Evolutionary conservation across 2,888 invertebrate genomes (phyloP).

Genomic region (Limnephilus auricula): DNA sequence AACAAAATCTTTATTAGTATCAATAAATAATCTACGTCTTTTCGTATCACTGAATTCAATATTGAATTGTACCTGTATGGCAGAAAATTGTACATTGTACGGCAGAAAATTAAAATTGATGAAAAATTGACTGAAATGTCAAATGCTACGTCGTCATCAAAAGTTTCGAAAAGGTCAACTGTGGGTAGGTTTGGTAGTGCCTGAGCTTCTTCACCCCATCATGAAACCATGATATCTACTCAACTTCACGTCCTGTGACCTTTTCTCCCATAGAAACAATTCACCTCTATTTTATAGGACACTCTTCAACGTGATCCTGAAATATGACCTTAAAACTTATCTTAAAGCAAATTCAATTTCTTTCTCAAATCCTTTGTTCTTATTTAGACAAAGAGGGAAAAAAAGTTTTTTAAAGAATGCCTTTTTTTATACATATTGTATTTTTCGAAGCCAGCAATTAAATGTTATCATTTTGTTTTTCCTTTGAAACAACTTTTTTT

Average conservation of each 20-base stretch:
- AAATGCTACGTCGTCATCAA: neutral
- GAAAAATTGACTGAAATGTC: neutral
- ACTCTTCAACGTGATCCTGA: neutral
- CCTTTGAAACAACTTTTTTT: neutral
- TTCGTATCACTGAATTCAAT: too few species aligned
- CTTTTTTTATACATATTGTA: neutral
- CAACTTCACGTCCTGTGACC: neutral
- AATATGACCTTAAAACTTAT: neutral
- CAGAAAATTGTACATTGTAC: neutral
- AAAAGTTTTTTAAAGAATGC: neutral
- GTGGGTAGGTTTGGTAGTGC: neutral
- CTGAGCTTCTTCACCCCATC: neutral
- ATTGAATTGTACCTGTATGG: neutral
- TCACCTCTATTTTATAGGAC: neutral
- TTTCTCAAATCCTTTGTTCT: neutral
- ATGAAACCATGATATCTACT: neutral
- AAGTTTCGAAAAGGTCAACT: neutral
- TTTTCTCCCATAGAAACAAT: neutral
- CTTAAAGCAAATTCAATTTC: neutral
- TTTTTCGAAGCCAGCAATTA: neutral
- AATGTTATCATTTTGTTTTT: neutral
- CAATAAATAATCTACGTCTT: too few species aligned
- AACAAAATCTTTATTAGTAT: too few species aligned
- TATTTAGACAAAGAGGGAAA: neutral
- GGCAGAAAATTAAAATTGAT: neutral